Conservation (phyloP, 2,113 vertebrate genomes). For the Tachysurus fulvidraco region DNA sequence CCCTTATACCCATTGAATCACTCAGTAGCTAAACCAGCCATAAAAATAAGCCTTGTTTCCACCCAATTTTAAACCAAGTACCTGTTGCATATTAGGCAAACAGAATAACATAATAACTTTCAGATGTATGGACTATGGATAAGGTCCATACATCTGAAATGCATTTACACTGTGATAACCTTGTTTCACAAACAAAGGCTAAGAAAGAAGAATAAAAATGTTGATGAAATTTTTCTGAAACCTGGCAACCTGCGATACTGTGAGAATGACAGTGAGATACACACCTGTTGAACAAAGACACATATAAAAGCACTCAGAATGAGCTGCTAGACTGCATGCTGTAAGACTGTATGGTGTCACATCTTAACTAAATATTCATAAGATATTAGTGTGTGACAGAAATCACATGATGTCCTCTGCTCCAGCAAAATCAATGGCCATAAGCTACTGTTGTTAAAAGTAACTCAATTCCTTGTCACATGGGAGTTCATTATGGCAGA, state of each 20-base stretch:
- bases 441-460: not conserved
- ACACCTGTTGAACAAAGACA: not conserved
- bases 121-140: not conserved
- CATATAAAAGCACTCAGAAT: not conserved
- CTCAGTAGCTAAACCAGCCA: too few relatives aligned
- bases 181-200: not conserved
- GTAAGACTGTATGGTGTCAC: not conserved
- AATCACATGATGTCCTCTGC: not conserved
- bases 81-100: too few relatives aligned
- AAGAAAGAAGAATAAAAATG: not conserved
- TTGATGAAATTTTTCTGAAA: not conserved
- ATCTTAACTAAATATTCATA: not conserved
- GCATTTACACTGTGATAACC: not conserved
- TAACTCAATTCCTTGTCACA: not conserved
- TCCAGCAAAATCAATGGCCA: not conserved
- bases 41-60: too few relatives aligned
- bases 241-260: not conserved
- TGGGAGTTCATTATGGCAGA: conserved; percentile 21
- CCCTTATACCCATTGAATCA: too few relatives aligned
- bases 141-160: not conserved
- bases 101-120: too few relatives aligned
- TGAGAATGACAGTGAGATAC: not conserved
- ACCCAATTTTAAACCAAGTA: too few relatives aligned
- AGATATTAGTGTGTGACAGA: not conserved
- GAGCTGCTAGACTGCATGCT: not conserved